Evolutionary conservation across 2,113 vertebrate genomes (phyloP), one percentile per base, ranked within the genome.

Genomic region (Athene cunicularia): DNA sequence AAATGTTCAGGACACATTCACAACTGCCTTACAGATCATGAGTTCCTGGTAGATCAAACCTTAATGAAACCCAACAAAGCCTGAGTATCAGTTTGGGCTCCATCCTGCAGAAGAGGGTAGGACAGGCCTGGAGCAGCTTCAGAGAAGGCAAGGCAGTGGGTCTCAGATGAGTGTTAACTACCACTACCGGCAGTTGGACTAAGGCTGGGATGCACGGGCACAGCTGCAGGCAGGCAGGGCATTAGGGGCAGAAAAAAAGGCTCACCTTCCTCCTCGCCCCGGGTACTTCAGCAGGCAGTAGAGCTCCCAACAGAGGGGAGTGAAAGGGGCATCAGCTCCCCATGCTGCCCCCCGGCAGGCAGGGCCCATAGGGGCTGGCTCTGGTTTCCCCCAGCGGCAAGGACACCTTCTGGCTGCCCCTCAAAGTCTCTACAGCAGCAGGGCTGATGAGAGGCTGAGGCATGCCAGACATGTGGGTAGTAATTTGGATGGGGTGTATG

Each of bases 401-500:
- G 35, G 50, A 82, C 28, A 56, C 45, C 6, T 52, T 52, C 55
- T 66, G 49, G 12, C 33, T 88, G 47, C 32, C 43, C 50, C 15
- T 4, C 22, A 41, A 13, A 50, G 37, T 41, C 49, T 55, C 53
- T 20, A n/a, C 28, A 45, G 52, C 2, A 8, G 58, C 19, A 27
- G 47, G 33, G 45, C 58, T 55, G 53, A 37, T 0, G 0, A 59
- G 49, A 49, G 26, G 23, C 28, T 2, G 1, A 50, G n/a, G 23
- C 21, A 27, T 13, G n/a, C 39, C 0, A 4, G 43, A 58, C 33
- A 56, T 0, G 0, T 4, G 30, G 11, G 27, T 0, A 49, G 53
- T 6, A 60, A 73, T 28, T 24, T 15, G 47, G 63, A 80, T 26
- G 33, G 37, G 8, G 11, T 5, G n/a, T 20, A 20, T n/a, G 32